These are phyloP conservation scores for Symphodus melops DNA, from an alignment of 2,113 vertebrate genomes.

Conservation along the genomic window DNA sequence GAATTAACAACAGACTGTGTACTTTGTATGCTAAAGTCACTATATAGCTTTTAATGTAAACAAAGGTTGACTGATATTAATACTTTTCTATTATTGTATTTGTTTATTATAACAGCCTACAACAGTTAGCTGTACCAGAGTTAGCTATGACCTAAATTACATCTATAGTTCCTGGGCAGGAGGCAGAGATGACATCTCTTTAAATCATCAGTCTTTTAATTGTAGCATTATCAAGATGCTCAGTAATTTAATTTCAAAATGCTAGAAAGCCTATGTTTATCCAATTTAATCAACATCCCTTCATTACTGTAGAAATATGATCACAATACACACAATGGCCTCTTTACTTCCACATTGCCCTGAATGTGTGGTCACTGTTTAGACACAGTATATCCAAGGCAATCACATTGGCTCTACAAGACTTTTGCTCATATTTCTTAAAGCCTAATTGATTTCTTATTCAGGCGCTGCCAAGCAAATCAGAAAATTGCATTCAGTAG, in stretches of 20 bases:
- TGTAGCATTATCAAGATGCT: constrained; percentile 4
- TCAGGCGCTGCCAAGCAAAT: constrained; percentile 93
- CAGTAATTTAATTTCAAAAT: constrained; percentile 29
- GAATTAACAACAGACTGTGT: too few species aligned
- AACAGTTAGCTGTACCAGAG: too few species aligned
- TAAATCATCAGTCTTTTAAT: constrained; percentile 10
- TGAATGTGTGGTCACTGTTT: constrained; percentile 12
- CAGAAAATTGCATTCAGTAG: constrained; percentile 90
- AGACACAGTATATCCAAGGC: constrained; percentile 22
- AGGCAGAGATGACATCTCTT: not conserved
- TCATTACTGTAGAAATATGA: constrained; percentile 5
- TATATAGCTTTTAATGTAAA: not conserved
- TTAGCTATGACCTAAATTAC: too few species aligned
- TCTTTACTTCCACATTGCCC: constrained; percentile 1
- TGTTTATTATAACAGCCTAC: too few species aligned
- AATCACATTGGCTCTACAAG: constrained; percentile 32
- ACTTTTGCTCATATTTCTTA: constrained; percentile 79
- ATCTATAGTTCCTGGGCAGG: too few species aligned
- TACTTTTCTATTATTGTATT: too few species aligned
- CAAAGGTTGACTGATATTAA: not conserved
- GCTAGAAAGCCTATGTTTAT: too few species aligned
- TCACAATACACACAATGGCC: not conserved
- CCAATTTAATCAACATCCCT: too few species aligned
- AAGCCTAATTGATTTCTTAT: constrained; percentile 96
- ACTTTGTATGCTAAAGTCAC: too few species aligned